Evolutionary conservation across 2,113 vertebrate genomes (phyloP).

Genomic region (Coryphaenoides rupestris): DNA sequence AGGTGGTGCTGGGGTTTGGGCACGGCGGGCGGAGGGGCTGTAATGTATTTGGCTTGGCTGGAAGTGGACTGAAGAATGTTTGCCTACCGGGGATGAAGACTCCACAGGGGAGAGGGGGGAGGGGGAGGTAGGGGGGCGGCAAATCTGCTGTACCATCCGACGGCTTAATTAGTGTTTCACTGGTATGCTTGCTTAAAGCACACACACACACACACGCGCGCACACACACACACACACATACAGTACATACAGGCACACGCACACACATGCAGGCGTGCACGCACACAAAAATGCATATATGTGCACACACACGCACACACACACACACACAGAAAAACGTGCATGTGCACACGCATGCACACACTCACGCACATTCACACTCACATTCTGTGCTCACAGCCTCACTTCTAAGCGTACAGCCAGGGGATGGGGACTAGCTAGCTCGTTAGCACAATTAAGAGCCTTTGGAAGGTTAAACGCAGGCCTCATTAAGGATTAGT

Average conservation of each 20-base stretch:
- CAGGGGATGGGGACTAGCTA: constrained; percentile 43
- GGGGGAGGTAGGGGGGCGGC: too few relatives aligned
- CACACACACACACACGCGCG: constrained; percentile 9
- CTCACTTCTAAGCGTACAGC: not conserved
- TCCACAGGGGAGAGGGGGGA: constrained; percentile 62
- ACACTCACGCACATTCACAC: not conserved
- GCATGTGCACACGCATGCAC: not conserved
- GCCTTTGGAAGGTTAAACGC: constrained; percentile 68
- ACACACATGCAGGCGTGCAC: constrained; percentile 15
- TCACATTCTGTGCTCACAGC: too few relatives aligned
- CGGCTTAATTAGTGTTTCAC: constrained; percentile 66
- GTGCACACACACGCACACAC: not conserved
- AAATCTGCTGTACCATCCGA: constrained; percentile 65
- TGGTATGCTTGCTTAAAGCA: constrained; percentile 42
- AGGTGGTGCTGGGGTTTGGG: not conserved
- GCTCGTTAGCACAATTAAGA: constrained; percentile 68
- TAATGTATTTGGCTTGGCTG: constrained; percentile 68
- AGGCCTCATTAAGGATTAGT: constrained; percentile 70
- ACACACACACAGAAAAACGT: not conserved
- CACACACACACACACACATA: constrained; percentile 23
- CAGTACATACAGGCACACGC: constrained; percentile 25
- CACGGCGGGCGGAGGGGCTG: constrained; percentile 21
- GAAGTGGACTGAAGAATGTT: constrained; percentile 62
- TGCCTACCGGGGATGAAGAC: constrained; percentile 59
- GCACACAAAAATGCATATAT: not conserved